phyloP scores from a whole-genome alignment of 2,797 vertebrate species.

The Anguilla megastoma region DNA sequence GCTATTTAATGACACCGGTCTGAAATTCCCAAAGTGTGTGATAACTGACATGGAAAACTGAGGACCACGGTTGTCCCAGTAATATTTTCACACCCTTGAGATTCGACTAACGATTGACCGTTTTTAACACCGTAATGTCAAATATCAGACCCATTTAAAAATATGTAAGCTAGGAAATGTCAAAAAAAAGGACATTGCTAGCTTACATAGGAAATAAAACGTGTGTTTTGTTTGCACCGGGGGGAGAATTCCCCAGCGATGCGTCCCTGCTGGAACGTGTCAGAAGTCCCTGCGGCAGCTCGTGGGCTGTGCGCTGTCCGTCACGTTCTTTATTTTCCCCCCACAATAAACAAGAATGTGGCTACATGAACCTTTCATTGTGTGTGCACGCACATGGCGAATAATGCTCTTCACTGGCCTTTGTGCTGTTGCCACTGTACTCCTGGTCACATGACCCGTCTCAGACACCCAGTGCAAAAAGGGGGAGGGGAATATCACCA shows the following conservation, averaged over 20 bases:
- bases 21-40: background rate
- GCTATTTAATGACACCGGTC: background rate
- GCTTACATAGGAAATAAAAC: background rate
- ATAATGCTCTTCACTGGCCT: constrained; percentile 41
- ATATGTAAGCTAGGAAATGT: background rate
- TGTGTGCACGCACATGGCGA: constrained; percentile 33
- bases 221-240: background rate
- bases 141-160: background rate
- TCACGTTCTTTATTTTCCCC: constrained; percentile 45
- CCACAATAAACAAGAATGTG: constrained; percentile 50
- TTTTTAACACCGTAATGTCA: background rate
- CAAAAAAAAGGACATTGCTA: background rate
- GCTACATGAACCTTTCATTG: constrained; percentile 54
- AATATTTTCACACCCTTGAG: background rate
- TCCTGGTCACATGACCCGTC: constrained; percentile 38
- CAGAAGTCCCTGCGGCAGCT: background rate
- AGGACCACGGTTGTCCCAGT: background rate
- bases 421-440: constrained; percentile 41
- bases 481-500: constrained; percentile 35
- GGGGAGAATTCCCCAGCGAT: background rate
- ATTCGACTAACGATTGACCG: background rate
- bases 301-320: background rate
- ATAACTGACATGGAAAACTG: background rate
- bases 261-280: constrained; percentile 5
- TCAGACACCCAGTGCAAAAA: constrained; percentile 56